These are phyloP conservation scores for Oriolus oriolus DNA, from an alignment of 2,113 vertebrate genomes.

Conservation along the genomic window DNA sequence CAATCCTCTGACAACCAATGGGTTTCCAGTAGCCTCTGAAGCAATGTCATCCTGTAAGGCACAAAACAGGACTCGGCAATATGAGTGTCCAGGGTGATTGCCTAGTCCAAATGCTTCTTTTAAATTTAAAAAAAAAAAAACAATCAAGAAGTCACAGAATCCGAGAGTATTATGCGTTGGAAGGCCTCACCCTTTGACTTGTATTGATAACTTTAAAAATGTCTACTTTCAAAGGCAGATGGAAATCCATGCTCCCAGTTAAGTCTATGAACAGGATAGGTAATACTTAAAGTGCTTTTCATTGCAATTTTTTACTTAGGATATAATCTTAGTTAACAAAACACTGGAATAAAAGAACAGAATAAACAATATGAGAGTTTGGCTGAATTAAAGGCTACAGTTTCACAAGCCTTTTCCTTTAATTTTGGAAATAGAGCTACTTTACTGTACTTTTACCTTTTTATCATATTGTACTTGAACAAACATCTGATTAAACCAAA, in stretches of 20 bases:
- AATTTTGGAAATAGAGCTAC: not conserved
- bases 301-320: not conserved
- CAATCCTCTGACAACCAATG: not conserved
- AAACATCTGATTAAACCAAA: not conserved
- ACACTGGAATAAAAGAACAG: not conserved
- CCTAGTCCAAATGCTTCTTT: not conserved
- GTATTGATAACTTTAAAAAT: not conserved
- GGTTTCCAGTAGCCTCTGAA: not conserved
- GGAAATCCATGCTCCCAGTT: not conserved
- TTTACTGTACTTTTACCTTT: not conserved
- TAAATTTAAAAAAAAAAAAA: not conserved
- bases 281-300: not conserved
- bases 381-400: not conserved
- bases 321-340: not conserved
- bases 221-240: not conserved
- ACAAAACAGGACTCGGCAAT: not conserved
- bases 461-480: not conserved
- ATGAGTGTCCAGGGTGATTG: not conserved
- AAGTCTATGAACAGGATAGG: not conserved
- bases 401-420: not conserved
- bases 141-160: not conserved
- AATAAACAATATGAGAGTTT: not conserved
- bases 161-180: not conserved
- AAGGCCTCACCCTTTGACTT: not conserved
- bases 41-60: not conserved